Evolutionary conservation across 2,113 vertebrate genomes (phyloP).

Genomic region (Sapayoa aenigma): DNA sequence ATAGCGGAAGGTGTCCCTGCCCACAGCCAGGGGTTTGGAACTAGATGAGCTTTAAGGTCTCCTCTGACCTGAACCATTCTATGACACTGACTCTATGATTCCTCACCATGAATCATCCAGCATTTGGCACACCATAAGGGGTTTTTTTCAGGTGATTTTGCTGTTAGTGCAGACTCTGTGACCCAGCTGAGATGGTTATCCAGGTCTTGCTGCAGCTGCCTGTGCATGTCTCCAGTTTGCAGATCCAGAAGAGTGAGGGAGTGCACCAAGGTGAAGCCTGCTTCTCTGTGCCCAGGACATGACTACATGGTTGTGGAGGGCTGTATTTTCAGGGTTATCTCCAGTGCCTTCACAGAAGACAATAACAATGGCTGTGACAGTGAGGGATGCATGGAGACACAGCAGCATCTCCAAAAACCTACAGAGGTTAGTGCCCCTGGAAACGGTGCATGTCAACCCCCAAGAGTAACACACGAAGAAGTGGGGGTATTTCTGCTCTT

Average conservation of each 20-base stretch:
- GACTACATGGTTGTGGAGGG: rapidly evolving
- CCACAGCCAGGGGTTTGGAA: background rate
- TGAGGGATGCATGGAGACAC: background rate
- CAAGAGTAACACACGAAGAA: background rate
- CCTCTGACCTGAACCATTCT: background rate
- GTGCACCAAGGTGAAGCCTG: background rate
- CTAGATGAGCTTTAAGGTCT: background rate
- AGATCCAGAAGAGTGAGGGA: background rate
- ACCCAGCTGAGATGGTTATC: background rate
- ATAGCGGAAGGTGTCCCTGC: background rate
- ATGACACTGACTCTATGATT: background rate
- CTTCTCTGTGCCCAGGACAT: background rate
- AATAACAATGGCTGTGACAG: background rate
- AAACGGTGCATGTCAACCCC: background rate
- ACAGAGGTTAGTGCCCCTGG: background rate
- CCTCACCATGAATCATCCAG: background rate
- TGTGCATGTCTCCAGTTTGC: background rate
- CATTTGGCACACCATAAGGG: background rate
- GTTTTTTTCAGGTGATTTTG: background rate
- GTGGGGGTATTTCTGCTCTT: background rate
- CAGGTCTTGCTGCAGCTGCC: background rate
- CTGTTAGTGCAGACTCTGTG: background rate
- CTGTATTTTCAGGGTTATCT: background rate
- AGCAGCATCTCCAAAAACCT: background rate
- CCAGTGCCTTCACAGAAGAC: background rate